Evolutionary conservation across 30 jellyfish, hydroid and myxozoan species (phyloP).

Genomic region (Aurelia sp.): DNA sequence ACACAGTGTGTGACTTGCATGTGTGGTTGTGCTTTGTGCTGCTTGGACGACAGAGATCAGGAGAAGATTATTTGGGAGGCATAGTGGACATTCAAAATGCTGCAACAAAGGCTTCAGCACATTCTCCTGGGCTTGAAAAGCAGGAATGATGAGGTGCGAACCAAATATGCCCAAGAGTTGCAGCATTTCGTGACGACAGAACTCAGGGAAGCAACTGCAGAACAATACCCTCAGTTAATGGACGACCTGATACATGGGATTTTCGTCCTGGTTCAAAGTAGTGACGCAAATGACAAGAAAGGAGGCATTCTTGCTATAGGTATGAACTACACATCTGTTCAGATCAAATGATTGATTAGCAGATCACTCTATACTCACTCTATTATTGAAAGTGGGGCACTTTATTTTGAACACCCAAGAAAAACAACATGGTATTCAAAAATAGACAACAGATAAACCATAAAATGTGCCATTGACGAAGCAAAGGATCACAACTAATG

Average conservation of each 20-base stretch:
- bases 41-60: too few species aligned
- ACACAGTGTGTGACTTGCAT: too few species aligned
- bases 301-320: conserved; percentile 96
- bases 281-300: conserved; percentile 89
- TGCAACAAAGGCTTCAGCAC: conserved; percentile 87
- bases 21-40: too few species aligned
- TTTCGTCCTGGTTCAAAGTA: conserved; percentile 80
- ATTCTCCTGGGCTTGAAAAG: conserved; percentile 79
- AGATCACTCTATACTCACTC: too few species aligned
- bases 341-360: too few species aligned
- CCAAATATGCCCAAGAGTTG: conserved; percentile 77
- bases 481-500: too few species aligned
- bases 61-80: too few species aligned
- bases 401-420: too few species aligned
- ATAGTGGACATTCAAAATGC: conserved; percentile 22
- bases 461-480: too few species aligned
- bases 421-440: too few species aligned
- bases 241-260: conserved; percentile 82
- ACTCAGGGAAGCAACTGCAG: conserved; percentile 92
- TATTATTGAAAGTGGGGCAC: too few species aligned
- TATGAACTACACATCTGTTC: not conserved
- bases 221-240: conserved; percentile 77
- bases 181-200: conserved; percentile 95
- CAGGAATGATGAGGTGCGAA: conserved; percentile 80
- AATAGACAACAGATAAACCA: too few species aligned